Base-by-base conservation (phyloP, 2,113 vertebrate species). In the Sceloporus tristichus region DNA sequence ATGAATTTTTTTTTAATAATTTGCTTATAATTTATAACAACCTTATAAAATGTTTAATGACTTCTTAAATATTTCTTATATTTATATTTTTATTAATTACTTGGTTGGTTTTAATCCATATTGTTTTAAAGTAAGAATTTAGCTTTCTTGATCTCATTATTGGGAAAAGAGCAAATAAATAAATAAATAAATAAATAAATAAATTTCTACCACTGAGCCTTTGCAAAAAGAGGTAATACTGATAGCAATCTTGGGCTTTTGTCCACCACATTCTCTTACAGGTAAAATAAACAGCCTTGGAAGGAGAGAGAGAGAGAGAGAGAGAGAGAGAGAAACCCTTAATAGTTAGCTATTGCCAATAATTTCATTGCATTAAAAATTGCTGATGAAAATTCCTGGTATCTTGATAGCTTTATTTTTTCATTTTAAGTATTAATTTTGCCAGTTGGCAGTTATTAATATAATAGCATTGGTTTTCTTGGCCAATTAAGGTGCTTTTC, bases 381-480 rank as follows among this genome's bases (percentile, higher is more conserved):
- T 82, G n/a, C 6, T 16, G 7, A 14, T 1, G 42, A 0, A 84
- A 84, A 21, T 29, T 65, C 25, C 73, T 87, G 54, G 53, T 0
- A 2, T 2, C 18, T 34, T 34, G 0, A 54, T 0, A 79, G 16
- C 2, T 1, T 71, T 89, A 59, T 70, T 90, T 84, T 38, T 86
- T 34, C 2, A 59, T 88, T 93, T 90, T 86, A 62, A 65, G 29
- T 62, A 21, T 1, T 1, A 38, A 23, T 73, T 71, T 9, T 81
- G 65, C 34, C 40, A 34, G 56, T 62, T 76, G 66, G 42, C 54
- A 42, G 48, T 80, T 53, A 75, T 80, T 75, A 21, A n/a, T 40
- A 21, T 90, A 79, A 68, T 70, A 82, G 18, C 88, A 76, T 48
- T 81, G 2, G 27, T 65, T 74, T 89, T 90, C 2, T 59, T 84